phyloP scores from a whole-genome alignment of 2,113 vertebrate species.

The Planiliza haematocheilus region DNA sequence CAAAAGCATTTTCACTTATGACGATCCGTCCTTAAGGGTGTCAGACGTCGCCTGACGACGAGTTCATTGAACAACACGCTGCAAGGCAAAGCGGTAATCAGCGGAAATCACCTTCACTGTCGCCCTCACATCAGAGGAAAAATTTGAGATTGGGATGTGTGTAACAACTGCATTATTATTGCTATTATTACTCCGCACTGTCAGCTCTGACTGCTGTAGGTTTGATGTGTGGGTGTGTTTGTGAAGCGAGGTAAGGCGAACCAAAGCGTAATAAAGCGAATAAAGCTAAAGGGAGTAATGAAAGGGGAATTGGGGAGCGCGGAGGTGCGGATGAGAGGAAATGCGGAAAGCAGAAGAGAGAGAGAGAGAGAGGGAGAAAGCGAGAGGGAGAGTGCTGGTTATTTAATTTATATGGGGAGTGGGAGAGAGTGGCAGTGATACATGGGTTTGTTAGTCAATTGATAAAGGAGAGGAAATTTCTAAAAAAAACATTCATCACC shows the following conservation, averaged over 20 bases:
- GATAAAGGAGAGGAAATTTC: conserved; percentile 99
- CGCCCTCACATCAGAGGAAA: conserved; percentile 43
- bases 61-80: conserved; percentile 53
- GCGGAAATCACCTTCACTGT: conserved; percentile 48
- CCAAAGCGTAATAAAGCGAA: conserved; percentile 48
- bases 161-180: conserved; percentile 45
- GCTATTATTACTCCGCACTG: conserved; percentile 35
- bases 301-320: conserved; percentile 55
- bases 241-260: conserved; percentile 27
- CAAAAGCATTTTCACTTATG: conserved; percentile 34
- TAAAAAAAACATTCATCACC: conserved; percentile 94
- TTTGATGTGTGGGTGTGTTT: conserved; percentile 40
- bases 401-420: conserved; percentile 96
- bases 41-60: conserved; percentile 35
- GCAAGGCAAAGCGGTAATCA: conserved; percentile 55
- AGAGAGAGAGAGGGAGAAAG: conserved; percentile 24
- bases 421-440: conserved; percentile 95
- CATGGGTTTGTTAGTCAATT: conserved; percentile 97
- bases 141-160: conserved; percentile 50
- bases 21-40: conserved; percentile 43
- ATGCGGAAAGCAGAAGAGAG: conserved; percentile 22
- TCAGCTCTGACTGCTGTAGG: conserved; percentile 36
- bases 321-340: conserved; percentile 52
- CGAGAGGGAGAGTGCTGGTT: conserved; percentile 71
- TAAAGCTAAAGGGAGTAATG: conserved; percentile 65